Evolutionary conservation across 2,797 vertebrate genomes (phyloP).

Genomic region (Geotrypetes seraphini): DNA sequence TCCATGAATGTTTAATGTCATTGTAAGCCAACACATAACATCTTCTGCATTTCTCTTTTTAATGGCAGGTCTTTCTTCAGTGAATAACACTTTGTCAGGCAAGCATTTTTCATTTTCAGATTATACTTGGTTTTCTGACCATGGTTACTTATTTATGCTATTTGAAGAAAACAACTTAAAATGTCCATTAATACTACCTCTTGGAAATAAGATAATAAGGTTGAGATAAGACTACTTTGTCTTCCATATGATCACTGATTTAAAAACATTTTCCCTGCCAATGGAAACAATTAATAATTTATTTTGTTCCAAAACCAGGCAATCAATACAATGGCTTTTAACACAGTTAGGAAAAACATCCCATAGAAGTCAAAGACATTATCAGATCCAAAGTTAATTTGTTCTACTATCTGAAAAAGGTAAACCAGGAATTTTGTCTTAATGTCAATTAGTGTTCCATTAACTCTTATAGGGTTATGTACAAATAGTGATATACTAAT

Average conservation of each 20-base stretch:
- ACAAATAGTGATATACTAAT: no score
- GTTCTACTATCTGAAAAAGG: slow-evolving; percentile 1
- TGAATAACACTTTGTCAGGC: slow-evolving; percentile 2
- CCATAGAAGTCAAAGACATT: slow-evolving; percentile 1
- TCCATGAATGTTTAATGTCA: background rate
- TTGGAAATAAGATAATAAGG: slow-evolving; percentile 18
- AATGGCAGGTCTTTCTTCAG: background rate
- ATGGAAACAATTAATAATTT: slow-evolving; percentile 40
- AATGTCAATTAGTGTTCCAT: no score
- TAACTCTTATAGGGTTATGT: no score
- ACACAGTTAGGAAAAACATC: slow-evolving; percentile 2
- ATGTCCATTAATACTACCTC: slow-evolving; percentile 20
- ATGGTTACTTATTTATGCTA: slow-evolving; percentile 12
- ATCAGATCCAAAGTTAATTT: slow-evolving; percentile 7
- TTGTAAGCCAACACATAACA: background rate
- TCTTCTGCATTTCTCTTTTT: background rate
- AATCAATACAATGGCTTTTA: slow-evolving; percentile 29
- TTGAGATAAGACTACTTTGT: background rate
- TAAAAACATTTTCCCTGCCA: slow-evolving; percentile 20
- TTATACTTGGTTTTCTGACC: background rate
- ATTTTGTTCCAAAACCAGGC: slow-evolving; percentile 10
- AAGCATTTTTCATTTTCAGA: slow-evolving; percentile 18
- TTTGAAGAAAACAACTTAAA: slow-evolving; percentile 17
- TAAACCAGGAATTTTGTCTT: no score
- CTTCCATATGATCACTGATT: slow-evolving; percentile 16